Evolutionary conservation across 2,113 vertebrate genomes (phyloP).

Genomic region (Percopsis transmontana): DNA sequence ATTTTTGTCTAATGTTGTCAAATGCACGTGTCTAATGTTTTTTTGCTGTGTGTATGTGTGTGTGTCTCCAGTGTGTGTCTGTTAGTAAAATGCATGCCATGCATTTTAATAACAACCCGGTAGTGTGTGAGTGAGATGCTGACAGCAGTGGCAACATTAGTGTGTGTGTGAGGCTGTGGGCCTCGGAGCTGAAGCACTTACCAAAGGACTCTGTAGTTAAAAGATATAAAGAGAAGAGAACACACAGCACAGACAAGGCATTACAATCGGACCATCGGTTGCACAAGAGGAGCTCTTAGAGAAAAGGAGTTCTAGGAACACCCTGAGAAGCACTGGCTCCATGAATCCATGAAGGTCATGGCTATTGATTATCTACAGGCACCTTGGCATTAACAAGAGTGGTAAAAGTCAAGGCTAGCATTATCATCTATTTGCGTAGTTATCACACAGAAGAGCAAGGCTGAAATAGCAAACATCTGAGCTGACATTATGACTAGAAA

Average conservation of each 20-base stretch:
- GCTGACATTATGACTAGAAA: constrained; percentile 19
- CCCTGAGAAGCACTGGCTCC: constrained; percentile 47
- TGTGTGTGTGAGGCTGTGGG: constrained; percentile 87
- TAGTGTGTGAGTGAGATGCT: constrained; percentile 61
- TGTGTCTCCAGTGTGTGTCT: constrained; percentile 83
- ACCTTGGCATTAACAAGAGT: constrained; percentile 12
- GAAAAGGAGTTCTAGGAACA: constrained; percentile 44
- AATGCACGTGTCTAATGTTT: constrained; percentile 50
- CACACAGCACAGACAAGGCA: constrained; percentile 99
- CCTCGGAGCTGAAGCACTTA: constrained; percentile 99
- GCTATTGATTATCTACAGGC: constrained; percentile 26
- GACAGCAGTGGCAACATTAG: constrained; percentile 65
- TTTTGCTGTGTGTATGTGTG: constrained; percentile 59
- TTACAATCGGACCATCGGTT: constrained; percentile 86
- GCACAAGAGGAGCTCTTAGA: constrained; percentile 64
- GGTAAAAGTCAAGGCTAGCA: not conserved
- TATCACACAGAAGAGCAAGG: constrained; percentile 17
- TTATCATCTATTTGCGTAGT: constrained; percentile 16
- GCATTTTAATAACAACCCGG: constrained; percentile 87
- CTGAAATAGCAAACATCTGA: constrained; percentile 28
- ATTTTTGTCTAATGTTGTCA: not conserved
- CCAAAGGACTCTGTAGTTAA: constrained; percentile 99
- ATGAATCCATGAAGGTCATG: constrained; percentile 17
- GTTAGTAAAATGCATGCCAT: constrained; percentile 98
- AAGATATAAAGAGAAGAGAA: constrained; percentile 92